Conservation (phyloP, 2,888 invertebrate species). For the Dendrolimus houi region DNA sequence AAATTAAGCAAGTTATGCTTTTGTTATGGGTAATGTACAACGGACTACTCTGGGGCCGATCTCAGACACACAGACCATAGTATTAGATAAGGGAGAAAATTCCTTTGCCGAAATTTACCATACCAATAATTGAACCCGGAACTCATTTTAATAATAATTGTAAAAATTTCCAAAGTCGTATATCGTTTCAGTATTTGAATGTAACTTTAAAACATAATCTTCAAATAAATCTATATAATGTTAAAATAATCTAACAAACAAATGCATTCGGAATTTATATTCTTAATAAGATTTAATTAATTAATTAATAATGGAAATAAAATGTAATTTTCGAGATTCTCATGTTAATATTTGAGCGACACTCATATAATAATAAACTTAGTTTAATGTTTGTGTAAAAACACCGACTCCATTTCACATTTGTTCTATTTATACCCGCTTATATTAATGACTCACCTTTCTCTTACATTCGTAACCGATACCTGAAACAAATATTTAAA, state of each 20-base stretch:
- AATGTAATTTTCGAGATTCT: slow-evolving; percentile 18
- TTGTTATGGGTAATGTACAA: too few species aligned
- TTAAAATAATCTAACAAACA: slow-evolving; percentile 4
- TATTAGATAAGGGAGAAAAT: too few species aligned
- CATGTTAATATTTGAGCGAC: slow-evolving; percentile 50
- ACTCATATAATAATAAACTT: slow-evolving; percentile 20
- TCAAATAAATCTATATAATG: slow-evolving; percentile 2
- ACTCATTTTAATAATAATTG: too few species aligned
- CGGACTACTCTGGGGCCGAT: too few species aligned
- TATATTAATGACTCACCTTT: slow-evolving; percentile 41
- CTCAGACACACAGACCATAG: too few species aligned
- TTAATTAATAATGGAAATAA: slow-evolving; percentile 7
- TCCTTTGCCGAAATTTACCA: too few species aligned
- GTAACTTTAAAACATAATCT: background rate
- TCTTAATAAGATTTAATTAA: slow-evolving; percentile 1
- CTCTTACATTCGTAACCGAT: slow-evolving; percentile 31
- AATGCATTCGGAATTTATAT: slow-evolving; percentile 8
- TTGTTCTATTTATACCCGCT: slow-evolving; percentile 9
- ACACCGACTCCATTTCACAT: slow-evolving; percentile 3
- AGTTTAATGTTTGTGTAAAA: slow-evolving; percentile 3
- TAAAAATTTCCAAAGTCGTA: background rate
- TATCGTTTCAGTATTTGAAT: background rate
- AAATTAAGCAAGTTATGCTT: too few species aligned
- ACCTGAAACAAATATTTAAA: slow-evolving; percentile 27
- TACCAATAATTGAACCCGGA: too few species aligned